Base-by-base conservation (phyloP, 2,113 vertebrate species). In the Menidia beryllina region DNA sequence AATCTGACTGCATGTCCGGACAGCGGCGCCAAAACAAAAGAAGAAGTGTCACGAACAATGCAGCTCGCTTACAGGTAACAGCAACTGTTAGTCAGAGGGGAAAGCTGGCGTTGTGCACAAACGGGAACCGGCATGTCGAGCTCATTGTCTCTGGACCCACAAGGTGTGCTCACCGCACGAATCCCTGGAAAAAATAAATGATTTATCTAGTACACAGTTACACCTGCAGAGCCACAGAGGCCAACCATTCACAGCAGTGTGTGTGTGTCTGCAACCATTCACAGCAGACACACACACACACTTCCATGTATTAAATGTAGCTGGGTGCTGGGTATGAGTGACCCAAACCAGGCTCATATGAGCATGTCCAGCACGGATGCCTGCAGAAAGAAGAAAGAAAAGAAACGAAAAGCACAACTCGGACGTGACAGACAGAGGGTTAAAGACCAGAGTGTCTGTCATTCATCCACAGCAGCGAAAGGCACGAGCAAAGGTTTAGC, bases 1-100 rank as follows among this genome's bases (percentile, higher is more conserved):
- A 88, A 88, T 78, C 83, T 84, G 83, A 56, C 67, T 77, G 68
- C 54, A 15, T 85, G 77, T 79, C 67, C n/a, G 9, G 70, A 47
- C 77, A 79, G 65, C 64, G 1, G 60, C 68, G 83, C 84, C 87
- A 90, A 86, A 88, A 87, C 76, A 85, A 88, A 82, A 83, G 72
- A 77, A 74, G 83, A 74, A 64, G 63, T 53, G 57, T 71, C 75
- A 61, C 56, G 63, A 83, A 79, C 63, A 52, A 65, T 45, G 81
- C 56, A 68, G 63, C 19, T 72, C 38, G 24, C 39, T 61, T 39
- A 59, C 57, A 59, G 60, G 71, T 45, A 23, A 45, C 52, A 47
- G 59, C 56, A 50, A 73, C 79, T 27, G 79, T 81, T 74, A 72
- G 69, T 81, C 72, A 65, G 41, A 60, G 55, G 48, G 81, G 75